Conservation (phyloP, 2,113 vertebrate genomes). For the Xenopus laevis region DNA sequence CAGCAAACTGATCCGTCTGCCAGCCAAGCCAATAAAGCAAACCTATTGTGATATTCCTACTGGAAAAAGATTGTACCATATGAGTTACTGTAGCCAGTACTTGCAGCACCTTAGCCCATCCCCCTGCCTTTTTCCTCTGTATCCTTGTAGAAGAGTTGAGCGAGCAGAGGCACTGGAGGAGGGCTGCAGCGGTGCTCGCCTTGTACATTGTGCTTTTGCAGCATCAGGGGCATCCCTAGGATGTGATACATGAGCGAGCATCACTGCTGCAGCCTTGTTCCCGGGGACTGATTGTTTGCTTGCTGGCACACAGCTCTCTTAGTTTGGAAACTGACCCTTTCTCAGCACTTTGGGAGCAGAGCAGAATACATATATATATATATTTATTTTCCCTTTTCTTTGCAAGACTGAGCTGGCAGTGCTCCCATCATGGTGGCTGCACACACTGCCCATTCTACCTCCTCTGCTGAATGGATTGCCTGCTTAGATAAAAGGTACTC, state of each 20-base stretch:
- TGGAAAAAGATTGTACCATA: slow-evolving; percentile 35
- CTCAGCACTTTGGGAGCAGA: slow-evolving; percentile 3
- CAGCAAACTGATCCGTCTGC: neutral
- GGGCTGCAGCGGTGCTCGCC: slow-evolving; percentile 7
- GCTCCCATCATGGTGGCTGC: slow-evolving; percentile 85
- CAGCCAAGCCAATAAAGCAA: slow-evolving; percentile 26
- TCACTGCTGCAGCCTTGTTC: neutral
- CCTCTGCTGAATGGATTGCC: slow-evolving; percentile 87
- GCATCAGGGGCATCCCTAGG: neutral
- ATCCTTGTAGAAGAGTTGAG: slow-evolving; percentile 12
- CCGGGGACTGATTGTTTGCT: neutral
- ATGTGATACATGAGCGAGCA: slow-evolving; percentile 1
- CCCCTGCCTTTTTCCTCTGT: slow-evolving; percentile 10
- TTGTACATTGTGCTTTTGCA: neutral
- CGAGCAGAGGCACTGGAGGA: slow-evolving; percentile 18
- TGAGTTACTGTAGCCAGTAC: slow-evolving; percentile 35
- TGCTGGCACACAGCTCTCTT: too few relatives aligned
- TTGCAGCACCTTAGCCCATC: slow-evolving; percentile 33
- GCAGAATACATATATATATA: neutral
- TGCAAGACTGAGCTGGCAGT: slow-evolving; percentile 31
- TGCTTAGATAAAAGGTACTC: slow-evolving; percentile 92
- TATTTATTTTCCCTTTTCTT: neutral
- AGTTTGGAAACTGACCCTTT: slow-evolving; percentile 3
- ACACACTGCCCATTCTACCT: slow-evolving; percentile 78
- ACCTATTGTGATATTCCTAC: neutral